A percentile compares a stretch with the other conserved stretches of the same genome.
These are phyloP conservation scores for Volucella zonaria DNA, from an alignment of 2,888 invertebrate species.

Conservation along the genomic window DNA sequence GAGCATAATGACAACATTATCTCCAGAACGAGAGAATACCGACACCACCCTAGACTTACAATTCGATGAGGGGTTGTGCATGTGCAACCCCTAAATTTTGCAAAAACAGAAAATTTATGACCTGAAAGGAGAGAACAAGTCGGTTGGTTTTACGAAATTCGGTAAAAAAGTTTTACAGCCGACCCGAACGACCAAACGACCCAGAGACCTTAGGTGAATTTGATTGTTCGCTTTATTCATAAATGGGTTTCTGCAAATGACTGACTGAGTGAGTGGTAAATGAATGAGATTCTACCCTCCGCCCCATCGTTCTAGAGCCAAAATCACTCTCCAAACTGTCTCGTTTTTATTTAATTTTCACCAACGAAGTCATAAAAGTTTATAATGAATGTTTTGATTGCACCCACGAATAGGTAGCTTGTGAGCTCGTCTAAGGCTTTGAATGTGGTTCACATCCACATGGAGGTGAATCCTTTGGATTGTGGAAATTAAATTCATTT, in stretches of 20 bases:
- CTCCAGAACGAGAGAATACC: slow-evolving; percentile 28
- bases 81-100: slow-evolving; percentile 35
- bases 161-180: slow-evolving; percentile 52
- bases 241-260: slow-evolving; percentile 46
- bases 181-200: slow-evolving; percentile 19
- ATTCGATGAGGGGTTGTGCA: slow-evolving; percentile 34
- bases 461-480: slow-evolving; percentile 39
- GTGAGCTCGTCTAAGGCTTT: neutral
- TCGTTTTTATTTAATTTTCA: slow-evolving; percentile 68
- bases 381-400: slow-evolving; percentile 72
- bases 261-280: slow-evolving; percentile 52
- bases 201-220: slow-evolving; percentile 58
- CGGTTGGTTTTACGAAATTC: neutral
- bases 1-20: slow-evolving; percentile 72
- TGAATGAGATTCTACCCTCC: slow-evolving; percentile 3
- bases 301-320: slow-evolving; percentile 18
- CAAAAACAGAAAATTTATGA: slow-evolving; percentile 51
- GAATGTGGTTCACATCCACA: neutral
- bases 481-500: slow-evolving; percentile 72
- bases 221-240: slow-evolving; percentile 54
- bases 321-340: slow-evolving; percentile 55
- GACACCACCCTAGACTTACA: slow-evolving; percentile 17
- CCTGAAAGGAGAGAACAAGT: slow-evolving; percentile 41
- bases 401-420: slow-evolving; percentile 31
- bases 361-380: slow-evolving; percentile 72